Base-by-base conservation (phyloP, 2,888 invertebrate species). In the Lottia gigantea region DNA sequence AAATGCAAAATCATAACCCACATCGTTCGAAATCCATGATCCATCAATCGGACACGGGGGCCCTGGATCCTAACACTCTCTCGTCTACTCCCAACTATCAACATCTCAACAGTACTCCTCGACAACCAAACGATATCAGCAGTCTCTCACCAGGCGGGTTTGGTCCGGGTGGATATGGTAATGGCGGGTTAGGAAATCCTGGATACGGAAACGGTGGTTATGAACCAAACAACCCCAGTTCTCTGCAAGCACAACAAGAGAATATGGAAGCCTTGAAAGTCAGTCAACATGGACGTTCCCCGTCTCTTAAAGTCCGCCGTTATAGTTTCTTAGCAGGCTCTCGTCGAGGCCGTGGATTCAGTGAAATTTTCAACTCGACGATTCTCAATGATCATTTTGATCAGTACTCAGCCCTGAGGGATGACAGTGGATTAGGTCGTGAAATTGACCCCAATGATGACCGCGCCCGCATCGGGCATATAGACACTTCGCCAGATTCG, bases 351-450 rank as follows among this genome's bases (percentile, higher is more conserved):
- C 76, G 83, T 64, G 83, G 83, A 26, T 83, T 84, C 76, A 84
- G 83, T 76, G 84, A 85, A 71, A 79, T 87, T 31, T 85, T 86
- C 72, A 85, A 86, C 76, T 85, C 87, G 72, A 83, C 85, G 23
- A 83, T 87, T 68, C 78, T 88, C 61, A 86, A 83, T 74, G 87
- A 88, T 77, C 88, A 88, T 76, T 88, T 88, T 78, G 88, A 87
- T 81, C 88, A 88, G 82, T 88, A 88, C 78, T 80, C 83, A 47
- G 82, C 83, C 71, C 71, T 71, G 25, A 76, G 78, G 67, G 84
- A 83, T 70, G 86, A 87, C 70, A 84, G 83, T 73, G 85, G 84
- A 49, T 74, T 85, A 46, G 85, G 84, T 45, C 74, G 80, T 46
- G 85, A 85, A 65, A 76, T 81, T 68, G 68, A 70, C 2, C 46